Conservation (phyloP, 2,797 vertebrate genomes). For the Aeoliscus strigatus region DNA sequence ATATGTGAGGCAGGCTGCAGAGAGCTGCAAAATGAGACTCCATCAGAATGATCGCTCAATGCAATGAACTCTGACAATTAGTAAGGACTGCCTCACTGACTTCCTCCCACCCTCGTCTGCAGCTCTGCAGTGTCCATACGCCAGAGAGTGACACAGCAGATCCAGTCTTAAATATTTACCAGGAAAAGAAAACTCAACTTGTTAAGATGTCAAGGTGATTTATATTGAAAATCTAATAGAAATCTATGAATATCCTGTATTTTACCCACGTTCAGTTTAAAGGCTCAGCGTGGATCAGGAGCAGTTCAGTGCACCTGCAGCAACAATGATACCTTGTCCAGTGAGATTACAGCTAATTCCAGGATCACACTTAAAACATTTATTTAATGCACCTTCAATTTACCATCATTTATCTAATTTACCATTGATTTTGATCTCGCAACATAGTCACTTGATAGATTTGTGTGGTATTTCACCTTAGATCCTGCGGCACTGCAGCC, state of each 20-base stretch:
- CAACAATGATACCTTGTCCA: slow-evolving; percentile 34
- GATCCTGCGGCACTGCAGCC: slow-evolving; percentile 9
- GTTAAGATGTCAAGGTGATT: slow-evolving; percentile 8
- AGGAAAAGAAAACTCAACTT: not conserved
- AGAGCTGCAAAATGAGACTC: slow-evolving; percentile 29
- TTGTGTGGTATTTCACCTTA: slow-evolving; percentile 28
- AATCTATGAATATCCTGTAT: slow-evolving; percentile 19
- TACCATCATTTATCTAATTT: slow-evolving; percentile 59
- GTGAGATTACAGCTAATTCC: slow-evolving; percentile 59
- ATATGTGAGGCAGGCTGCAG: slow-evolving; percentile 33
- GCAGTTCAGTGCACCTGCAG: slow-evolving; percentile 34
- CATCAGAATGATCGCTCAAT: slow-evolving; percentile 32
- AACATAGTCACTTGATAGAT: slow-evolving; percentile 57
- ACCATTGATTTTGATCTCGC: slow-evolving; percentile 60
- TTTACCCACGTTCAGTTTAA: slow-evolving; percentile 43
- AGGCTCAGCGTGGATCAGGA: slow-evolving; percentile 9
- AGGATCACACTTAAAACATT: slow-evolving; percentile 45
- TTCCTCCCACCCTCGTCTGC: slow-evolving; percentile 12
- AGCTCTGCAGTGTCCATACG: slow-evolving; percentile 1
- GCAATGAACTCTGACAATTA: slow-evolving; percentile 65
- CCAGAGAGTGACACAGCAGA: slow-evolving; percentile 4
- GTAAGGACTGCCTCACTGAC: slow-evolving; percentile 54
- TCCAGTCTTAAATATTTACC: not conserved
- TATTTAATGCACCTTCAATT: slow-evolving; percentile 57
- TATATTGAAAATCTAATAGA: slow-evolving; percentile 12